Base-by-base conservation (phyloP, 2,888 invertebrate genomes). In the Dasypogon diadema region DNA sequence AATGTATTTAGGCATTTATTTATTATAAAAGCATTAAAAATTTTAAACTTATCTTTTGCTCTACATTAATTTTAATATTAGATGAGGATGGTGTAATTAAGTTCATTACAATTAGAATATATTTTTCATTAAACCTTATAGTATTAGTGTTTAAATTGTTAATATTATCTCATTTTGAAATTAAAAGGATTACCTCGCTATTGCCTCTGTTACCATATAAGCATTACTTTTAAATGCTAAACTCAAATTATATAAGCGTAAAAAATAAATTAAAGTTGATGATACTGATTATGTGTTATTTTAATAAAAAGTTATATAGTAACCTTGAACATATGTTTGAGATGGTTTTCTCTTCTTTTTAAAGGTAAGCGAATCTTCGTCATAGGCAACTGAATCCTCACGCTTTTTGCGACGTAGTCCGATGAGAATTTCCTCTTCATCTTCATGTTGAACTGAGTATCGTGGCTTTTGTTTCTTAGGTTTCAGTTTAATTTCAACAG, bases 291-390 rank as follows among this genome's bases (percentile, higher is more conserved):
- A 12, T 42, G 37, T 22, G n/a, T n/a, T 3, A 58, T 30, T 37
- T 14, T 16, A 1, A 6, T 37, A 48, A 24, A 48, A 37, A 65
- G 48, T 30, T 18, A 5, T 24, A 16, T 74, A 63, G n/a, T 84
- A 88, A 89, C 92, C 92, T 89, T 92, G 91, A 79, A 91, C 89
- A 82, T 90, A 91, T 54, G 92, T 88, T 68, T 88, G 89, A 76
- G 91, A 89, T 79, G 91, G 89, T 85, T 91, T 93, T 79, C 89
- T 88, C 80, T 91, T 92, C 80, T 93, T 88, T 83, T 91, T 92
- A 72, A 95, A 85, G 75, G 91, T 92, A 21, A 93, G 85, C 10
- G 91, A 89, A 81, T 91, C 91, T 83, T 91, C 92, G 82, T 90
- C 90, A 80, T 87, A 89, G 5, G 87, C 84, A 3, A 86, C 81